A percentile compares a stretch with the other conserved stretches of the same genome.
phyloP scores from a whole-genome alignment of 2,888 invertebrate genomes.

The Pelosia muscerda region DNA sequence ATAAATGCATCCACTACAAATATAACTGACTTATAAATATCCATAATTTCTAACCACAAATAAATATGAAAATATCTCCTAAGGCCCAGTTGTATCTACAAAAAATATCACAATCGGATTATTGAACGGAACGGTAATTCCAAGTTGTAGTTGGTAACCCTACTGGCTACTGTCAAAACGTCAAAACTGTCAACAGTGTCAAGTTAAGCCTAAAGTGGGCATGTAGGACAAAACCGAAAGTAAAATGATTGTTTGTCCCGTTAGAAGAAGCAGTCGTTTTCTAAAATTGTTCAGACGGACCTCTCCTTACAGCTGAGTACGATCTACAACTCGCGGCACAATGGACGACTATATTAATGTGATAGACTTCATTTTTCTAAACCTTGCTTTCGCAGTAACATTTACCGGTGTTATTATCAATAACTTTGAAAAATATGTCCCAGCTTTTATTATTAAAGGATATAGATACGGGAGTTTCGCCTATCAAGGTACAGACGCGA shows the following conservation, averaged over 20 bases:
- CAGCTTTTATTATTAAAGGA: constrained; percentile 88
- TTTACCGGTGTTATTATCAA: constrained; percentile 88
- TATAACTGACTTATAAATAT: too few species aligned
- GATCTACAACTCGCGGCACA: constrained; percentile 18
- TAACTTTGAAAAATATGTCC: constrained; percentile 89
- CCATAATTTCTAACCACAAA: too few species aligned
- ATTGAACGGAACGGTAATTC: too few species aligned
- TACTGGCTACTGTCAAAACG: not conserved
- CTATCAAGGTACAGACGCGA: constrained; percentile 82
- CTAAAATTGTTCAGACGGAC: constrained; percentile 34
- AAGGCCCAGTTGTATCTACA: too few species aligned
- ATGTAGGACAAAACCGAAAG: constrained; percentile 40
- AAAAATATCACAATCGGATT: too few species aligned
- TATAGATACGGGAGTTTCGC: constrained; percentile 92
- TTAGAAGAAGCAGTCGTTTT: constrained; percentile 48
- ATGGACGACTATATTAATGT: constrained; percentile 67
- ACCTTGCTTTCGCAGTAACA: constrained; percentile 78
- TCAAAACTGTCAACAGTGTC: not conserved
- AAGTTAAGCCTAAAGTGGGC: not conserved
- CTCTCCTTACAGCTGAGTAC: constrained; percentile 24
- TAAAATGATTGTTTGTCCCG: constrained; percentile 50
- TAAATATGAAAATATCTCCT: too few species aligned
- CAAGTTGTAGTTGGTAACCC: too few species aligned
- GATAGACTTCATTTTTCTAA: constrained; percentile 78
- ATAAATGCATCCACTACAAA: too few species aligned